These are phyloP conservation scores for Clarias platycephalus DNA, from an alignment of 2,797 vertebrate genomes.

Conservation along the genomic window DNA sequence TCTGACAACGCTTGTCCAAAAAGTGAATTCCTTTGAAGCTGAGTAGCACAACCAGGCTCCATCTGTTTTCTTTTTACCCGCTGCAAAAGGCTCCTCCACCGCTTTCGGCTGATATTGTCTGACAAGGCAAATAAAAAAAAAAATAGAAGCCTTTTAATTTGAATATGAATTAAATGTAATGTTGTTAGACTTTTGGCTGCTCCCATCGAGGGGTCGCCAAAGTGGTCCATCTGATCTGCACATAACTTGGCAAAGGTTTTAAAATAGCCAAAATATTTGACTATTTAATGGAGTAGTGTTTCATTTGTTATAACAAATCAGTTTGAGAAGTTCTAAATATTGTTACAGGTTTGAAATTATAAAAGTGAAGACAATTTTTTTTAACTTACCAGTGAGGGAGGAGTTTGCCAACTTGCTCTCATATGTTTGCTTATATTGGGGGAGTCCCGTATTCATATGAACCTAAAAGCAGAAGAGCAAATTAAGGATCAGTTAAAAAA, in stretches of 20 bases:
- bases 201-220: too few species aligned
- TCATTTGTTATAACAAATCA: not conserved
- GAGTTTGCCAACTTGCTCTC: constrained; percentile 21
- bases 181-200: too few species aligned
- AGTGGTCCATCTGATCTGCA: too few species aligned
- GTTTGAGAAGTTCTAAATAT: not conserved
- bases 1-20: constrained; percentile 76
- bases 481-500: not conserved
- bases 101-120: constrained; percentile 75
- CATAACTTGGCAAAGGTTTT: too few species aligned
- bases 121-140: constrained; percentile 37
- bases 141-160: not conserved
- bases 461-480: constrained; percentile 43
- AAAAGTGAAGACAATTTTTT: constrained; percentile 11
- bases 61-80: constrained; percentile 70
- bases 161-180: not conserved
- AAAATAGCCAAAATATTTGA: not conserved
- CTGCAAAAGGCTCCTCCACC: constrained; percentile 74
- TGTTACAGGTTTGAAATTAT: constrained; percentile 19
- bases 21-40: constrained; percentile 61
- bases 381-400: constrained; percentile 42
- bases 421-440: constrained; percentile 35
- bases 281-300: not conserved
- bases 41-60: constrained; percentile 59
- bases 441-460: constrained; percentile 28